Conservation (phyloP, 2,113 vertebrate genomes). For the Girardinichthys multiradiatus region DNA sequence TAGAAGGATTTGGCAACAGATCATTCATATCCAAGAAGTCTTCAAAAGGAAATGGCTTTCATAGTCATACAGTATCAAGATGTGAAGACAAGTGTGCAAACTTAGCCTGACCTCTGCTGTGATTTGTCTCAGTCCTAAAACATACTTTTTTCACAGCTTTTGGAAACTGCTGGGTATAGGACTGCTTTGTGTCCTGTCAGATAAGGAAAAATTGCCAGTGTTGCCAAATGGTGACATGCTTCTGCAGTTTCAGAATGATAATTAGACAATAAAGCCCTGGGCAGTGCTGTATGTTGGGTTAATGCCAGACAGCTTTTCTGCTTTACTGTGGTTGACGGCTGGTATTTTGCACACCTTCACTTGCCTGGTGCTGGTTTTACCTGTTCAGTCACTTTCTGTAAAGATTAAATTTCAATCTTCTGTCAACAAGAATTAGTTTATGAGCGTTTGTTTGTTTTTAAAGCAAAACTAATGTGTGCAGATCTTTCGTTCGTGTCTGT, state of each 20-base stretch:
- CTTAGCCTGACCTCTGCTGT: conserved; percentile 7
- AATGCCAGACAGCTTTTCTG: background rate
- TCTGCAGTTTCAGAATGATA: conserved; percentile 40
- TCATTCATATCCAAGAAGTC: background rate
- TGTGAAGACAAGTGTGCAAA: background rate
- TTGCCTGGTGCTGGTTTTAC: conserved; percentile 48
- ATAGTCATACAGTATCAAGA: conserved; percentile 4
- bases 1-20: conserved; percentile 2
- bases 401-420: conserved; percentile 22
- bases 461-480: background rate
- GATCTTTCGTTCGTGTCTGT: background rate
- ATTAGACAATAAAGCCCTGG: conserved; percentile 32
- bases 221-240: conserved; percentile 7
- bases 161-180: conserved; percentile 12
- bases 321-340: background rate
- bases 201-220: conserved; percentile 4
- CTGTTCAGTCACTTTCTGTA: conserved; percentile 52
- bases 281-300: conserved; percentile 5
- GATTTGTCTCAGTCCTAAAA: conserved; percentile 7
- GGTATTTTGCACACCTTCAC: background rate
- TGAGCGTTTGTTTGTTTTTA: background rate
- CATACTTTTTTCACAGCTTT: background rate
- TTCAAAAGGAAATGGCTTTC: background rate
- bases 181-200: background rate
- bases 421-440: conserved; percentile 21